Percentiles rank a stretch among this genome's conserved stretches.
These are phyloP conservation scores for Sericinus montela DNA, from an alignment of 2,888 invertebrate genomes.

Conservation along the genomic window DNA sequence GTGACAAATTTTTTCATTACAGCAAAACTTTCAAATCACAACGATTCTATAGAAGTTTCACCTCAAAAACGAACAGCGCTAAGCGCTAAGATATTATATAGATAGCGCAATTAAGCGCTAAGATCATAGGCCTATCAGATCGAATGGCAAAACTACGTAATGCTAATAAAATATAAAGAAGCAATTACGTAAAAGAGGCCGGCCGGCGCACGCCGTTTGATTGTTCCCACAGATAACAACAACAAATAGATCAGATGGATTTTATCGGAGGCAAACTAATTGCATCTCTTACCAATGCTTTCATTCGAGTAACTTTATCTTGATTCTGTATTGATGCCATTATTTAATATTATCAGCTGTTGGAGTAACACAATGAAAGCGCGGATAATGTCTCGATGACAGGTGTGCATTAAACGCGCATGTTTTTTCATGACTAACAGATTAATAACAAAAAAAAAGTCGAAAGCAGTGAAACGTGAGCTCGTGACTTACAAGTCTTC, in stretches of 20 bases:
- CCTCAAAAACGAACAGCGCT: too few relatives aligned
- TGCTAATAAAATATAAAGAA: slow-evolving; percentile 41
- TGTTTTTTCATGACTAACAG: slow-evolving; percentile 6
- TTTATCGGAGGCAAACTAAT: slow-evolving; percentile 61
- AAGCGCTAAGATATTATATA: too few relatives aligned
- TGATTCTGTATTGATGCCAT: slow-evolving; percentile 19
- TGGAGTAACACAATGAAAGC: slow-evolving; percentile 6
- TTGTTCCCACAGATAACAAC: slow-evolving; percentile 43
- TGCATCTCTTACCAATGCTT: slow-evolving; percentile 52
- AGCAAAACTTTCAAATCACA: too few relatives aligned
- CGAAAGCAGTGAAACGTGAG: slow-evolving; percentile 3
- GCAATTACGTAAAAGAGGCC: slow-evolving; percentile 38
- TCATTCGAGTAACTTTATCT: slow-evolving; percentile 30
- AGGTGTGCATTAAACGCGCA: slow-evolving; percentile 6
- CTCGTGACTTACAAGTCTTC: neutral
- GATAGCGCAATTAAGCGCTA: slow-evolving; percentile 1
- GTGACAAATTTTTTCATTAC: too few relatives aligned
- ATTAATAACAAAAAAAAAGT: slow-evolving; percentile 6
- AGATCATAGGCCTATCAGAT: slow-evolving; percentile 25
- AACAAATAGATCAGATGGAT: slow-evolving; percentile 52
- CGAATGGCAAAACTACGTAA: slow-evolving; percentile 27
- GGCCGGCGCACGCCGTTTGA: slow-evolving; percentile 30
- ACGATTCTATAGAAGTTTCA: too few relatives aligned
- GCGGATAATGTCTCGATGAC: slow-evolving; percentile 8
- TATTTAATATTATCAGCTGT: slow-evolving; percentile 14